phyloP scores from a whole-genome alignment of 2,888 invertebrate genomes.

The Macrophya alboannulata region DNA sequence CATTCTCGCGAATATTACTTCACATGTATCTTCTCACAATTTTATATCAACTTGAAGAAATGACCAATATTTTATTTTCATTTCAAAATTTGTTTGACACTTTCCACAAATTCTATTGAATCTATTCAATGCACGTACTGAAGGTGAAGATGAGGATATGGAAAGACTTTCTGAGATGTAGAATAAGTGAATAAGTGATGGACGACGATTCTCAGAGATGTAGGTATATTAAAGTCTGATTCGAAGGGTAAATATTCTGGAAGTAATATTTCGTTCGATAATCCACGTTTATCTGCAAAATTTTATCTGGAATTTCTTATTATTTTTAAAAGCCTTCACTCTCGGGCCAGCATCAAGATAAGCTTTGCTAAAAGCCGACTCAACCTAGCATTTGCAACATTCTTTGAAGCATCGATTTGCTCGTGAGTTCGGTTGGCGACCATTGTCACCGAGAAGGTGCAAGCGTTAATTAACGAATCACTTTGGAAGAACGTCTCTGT shows the following conservation, averaged over 20 bases:
- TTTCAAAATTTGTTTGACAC: not conserved
- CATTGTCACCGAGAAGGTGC: slow-evolving; percentile 31
- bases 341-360: not conserved
- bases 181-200: not conserved
- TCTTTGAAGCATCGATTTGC: slow-evolving; percentile 26
- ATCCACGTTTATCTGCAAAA: not conserved
- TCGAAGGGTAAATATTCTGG: not conserved
- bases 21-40: not conserved
- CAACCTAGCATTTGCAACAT: not conserved
- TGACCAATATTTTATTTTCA: not conserved
- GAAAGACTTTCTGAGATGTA: not conserved
- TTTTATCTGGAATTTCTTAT: not conserved
- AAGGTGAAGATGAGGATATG: not conserved
- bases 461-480: slow-evolving; percentile 49
- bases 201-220: not conserved
- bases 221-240: not conserved
- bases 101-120: not conserved
- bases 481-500: slow-evolving; percentile 38
- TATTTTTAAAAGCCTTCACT: not conserved
- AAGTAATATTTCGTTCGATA: not conserved
- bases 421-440: not conserved
- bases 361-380: not conserved
- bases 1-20: not conserved
- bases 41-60: not conserved
- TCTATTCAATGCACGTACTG: not conserved